These are phyloP conservation scores for Chloroceryle aenea DNA, from an alignment of 2,113 vertebrate genomes.

Conservation along the genomic window DNA sequence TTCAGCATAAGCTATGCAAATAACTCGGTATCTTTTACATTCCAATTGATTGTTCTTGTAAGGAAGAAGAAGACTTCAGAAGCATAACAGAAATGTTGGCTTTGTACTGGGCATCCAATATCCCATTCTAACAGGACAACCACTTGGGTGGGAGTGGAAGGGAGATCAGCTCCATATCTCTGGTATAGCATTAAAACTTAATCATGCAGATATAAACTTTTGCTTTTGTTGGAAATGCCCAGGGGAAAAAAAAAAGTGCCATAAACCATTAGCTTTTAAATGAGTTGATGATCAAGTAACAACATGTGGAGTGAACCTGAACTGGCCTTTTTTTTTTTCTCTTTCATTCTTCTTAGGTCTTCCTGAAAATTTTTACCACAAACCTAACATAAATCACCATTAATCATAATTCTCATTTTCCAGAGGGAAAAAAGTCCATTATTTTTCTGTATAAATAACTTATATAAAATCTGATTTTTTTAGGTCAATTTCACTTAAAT, in stretches of 20 bases:
- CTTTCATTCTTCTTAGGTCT: neutral
- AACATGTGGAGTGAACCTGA: neutral
- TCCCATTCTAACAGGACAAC: neutral
- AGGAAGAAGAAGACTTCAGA: neutral
- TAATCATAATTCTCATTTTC: neutral
- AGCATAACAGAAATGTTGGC: neutral
- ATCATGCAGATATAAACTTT: neutral
- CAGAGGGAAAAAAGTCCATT: neutral
- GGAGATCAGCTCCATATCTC: neutral
- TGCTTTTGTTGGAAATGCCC: neutral
- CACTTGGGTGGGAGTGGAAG: neutral
- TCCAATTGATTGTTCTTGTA: neutral
- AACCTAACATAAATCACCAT: neutral
- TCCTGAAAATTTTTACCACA: neutral
- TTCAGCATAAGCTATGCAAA: neutral
- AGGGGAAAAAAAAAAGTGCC: rapidly evolving
- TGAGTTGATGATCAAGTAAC: neutral
- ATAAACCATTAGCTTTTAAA: neutral
- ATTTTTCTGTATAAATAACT: neutral
- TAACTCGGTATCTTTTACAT: neutral
- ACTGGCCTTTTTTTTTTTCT: neutral
- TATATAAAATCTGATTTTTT: neutral
- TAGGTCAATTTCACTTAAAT: neutral
- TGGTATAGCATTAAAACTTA: neutral
- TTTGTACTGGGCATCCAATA: neutral